Base-by-base conservation (phyloP, 2,113 vertebrate species). In the Rhombomys opimus region DNA sequence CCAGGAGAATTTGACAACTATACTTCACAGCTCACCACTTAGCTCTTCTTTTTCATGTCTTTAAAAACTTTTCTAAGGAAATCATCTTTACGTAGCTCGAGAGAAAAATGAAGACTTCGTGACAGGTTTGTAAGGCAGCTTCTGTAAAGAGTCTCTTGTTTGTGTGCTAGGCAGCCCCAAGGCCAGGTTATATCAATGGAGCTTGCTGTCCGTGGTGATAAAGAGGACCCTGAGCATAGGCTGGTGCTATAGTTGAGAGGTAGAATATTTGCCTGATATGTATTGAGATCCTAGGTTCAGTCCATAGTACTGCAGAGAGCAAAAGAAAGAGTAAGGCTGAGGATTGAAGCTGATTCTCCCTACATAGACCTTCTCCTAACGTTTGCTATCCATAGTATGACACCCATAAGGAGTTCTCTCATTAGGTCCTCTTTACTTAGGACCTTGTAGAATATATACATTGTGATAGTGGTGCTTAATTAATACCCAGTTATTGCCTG, bases 51-150 rank as follows among this genome's bases (percentile, higher is more conserved):
- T 90, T 88, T 92, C 27, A 76, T 87, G 65, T 72, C 81, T 91
- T 75, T 65, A 50, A 88, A 88, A 80, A 35, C 87, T 94, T 93
- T 89, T 78, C 73, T 38, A 78, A 52, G 54, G 78, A 89, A 70
- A 38, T 80, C 22, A 87, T 86, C 78, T 95, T 82, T 68, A 0
- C 35, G 5, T 38, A 23, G 76, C 88, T 75, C 12, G 25, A 94
- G 59, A 54, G 52, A 59, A 59, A 78, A n/a, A 91, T 46, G 46
- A 78, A 54, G 20, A 46, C 35, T 1, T 13, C 5, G 30, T 70
- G 38, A 5, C 4, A 18, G 41, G 17, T 63, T 89, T 87, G 2
- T 18, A n/a, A 75, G 30, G 59, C 30, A 52, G 75, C 50, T 41
- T 70, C 20, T 5, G 2, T 3, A 18, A 22, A 76, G 63, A 80